A percentile compares a stretch with the other conserved stretches of the same genome.
These are phyloP conservation scores for Aptenodytes forsteri DNA, from an alignment of 2,113 vertebrate genomes.

Conservation along the genomic window DNA sequence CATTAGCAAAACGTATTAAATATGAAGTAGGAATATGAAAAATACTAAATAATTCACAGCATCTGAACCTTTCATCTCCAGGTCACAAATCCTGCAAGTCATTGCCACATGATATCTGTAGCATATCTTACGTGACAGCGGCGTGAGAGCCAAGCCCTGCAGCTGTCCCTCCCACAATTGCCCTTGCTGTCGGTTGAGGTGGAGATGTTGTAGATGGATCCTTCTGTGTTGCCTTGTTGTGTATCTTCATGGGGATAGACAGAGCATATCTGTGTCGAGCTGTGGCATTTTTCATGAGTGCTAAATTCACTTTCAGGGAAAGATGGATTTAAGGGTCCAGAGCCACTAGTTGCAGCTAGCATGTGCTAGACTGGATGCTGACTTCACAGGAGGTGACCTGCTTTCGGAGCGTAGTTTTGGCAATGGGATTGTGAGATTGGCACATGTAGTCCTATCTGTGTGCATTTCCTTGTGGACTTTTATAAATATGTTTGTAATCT, in stretches of 20 bases:
- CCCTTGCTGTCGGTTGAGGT: accelerated
- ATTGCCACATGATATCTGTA: neutral
- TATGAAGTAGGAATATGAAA: constrained; percentile 22
- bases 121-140: neutral
- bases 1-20: constrained; percentile 55
- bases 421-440: neutral
- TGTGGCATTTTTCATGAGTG: neutral
- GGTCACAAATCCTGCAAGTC: constrained; percentile 20
- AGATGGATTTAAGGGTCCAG: neutral
- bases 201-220: neutral
- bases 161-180: neutral
- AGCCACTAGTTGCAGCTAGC: neutral
- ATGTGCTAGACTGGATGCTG: neutral
- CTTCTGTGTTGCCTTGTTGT: neutral
- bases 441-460: neutral
- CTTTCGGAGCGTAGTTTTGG: neutral
- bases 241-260: neutral
- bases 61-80: constrained; percentile 25
- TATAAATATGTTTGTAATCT: neutral
- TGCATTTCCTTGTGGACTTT: neutral
- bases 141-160: neutral
- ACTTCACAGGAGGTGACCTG: neutral
- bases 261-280: neutral
- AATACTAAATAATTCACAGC: constrained; percentile 44
- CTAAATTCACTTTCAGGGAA: neutral